Conservation (phyloP, 1,140 invertebrate species). For the Linepithema humile region DNA sequence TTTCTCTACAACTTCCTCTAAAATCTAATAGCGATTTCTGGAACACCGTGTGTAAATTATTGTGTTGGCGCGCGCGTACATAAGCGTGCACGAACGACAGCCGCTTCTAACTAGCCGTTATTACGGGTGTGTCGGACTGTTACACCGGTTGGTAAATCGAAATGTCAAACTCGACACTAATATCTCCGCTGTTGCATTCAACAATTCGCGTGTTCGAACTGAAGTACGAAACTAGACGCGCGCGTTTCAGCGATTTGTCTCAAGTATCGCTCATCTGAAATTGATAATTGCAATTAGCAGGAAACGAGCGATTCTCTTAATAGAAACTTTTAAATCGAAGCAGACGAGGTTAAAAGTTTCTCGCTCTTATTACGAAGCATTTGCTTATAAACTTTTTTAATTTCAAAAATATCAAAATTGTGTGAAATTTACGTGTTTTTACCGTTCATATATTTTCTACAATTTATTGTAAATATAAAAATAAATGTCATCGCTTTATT, state of each 20-base stretch:
- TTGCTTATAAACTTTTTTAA: background rate
- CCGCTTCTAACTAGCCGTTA: constrained; percentile 15
- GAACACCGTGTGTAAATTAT: background rate
- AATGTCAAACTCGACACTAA: constrained; percentile 16
- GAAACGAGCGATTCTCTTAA: background rate
- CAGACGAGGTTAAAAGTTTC: too few species aligned
- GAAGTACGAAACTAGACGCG: background rate
- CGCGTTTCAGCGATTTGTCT: background rate
- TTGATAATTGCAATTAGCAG: background rate
- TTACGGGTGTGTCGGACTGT: constrained; percentile 18
- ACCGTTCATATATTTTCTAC: background rate
- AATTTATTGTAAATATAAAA: background rate
- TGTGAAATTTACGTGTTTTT: background rate
- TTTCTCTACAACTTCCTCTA: too few species aligned
- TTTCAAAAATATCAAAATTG: background rate
- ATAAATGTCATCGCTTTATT: background rate
- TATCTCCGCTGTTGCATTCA: background rate
- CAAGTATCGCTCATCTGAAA: background rate
- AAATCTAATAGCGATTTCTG: background rate
- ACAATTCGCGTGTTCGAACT: background rate
- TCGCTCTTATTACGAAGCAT: background rate
- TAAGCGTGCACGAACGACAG: background rate
- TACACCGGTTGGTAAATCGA: constrained; percentile 28
- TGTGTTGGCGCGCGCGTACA: background rate
- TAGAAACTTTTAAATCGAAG: too few species aligned